Base-by-base conservation (phyloP, 2,888 invertebrate genomes). In the Chelonus formosanus region DNA sequence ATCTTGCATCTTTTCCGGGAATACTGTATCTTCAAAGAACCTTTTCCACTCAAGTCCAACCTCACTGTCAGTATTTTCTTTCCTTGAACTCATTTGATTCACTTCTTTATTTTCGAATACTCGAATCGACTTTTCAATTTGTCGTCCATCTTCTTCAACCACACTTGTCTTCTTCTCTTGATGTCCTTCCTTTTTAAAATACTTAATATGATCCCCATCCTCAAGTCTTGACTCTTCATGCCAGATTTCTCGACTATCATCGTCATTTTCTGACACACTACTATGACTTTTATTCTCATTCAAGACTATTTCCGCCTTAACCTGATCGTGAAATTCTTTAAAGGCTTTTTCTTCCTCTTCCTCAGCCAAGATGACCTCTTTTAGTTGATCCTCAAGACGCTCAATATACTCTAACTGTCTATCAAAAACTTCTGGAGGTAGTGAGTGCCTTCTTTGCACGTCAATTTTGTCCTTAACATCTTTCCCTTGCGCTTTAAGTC, bases 331-430 rank as follows among this genome's bases (percentile, higher is more conserved):
- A 32, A 76, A 75, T 8, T 74, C 73, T 45, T 74, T 74, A 35
- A 71, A 75, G 0, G 75, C 76, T 45, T 67, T 73, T 8, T 60
- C 68, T 55, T 81, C 78, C 35, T 78, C 79, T 54, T 81, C 81
- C 61, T 80, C 81, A 0, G 78, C 77, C 3, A 78, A 10, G 8
- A 82, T 74, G 0, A 78, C 81, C 4, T 82, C 75, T 50, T 75
- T 76, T 65, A 81, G 65, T 58, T 80, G 79, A 60, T 75, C 72
- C 55, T 83, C 81, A 65, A 82, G 61, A 8, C 71, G 66, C 55
- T 81, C 79, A 34, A 81, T 78, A 70, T 80, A 80, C 47, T 73
- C 70, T n/a, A 80, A 67, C 56, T 82, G 81, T 35, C 72, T 71
- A 3, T 77, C 74, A 43, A 79, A 76, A 35, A 79, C 77, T 34